Evolutionary conservation across 2,888 invertebrate species (phyloP).

Genomic region (Apamea crenata): DNA sequence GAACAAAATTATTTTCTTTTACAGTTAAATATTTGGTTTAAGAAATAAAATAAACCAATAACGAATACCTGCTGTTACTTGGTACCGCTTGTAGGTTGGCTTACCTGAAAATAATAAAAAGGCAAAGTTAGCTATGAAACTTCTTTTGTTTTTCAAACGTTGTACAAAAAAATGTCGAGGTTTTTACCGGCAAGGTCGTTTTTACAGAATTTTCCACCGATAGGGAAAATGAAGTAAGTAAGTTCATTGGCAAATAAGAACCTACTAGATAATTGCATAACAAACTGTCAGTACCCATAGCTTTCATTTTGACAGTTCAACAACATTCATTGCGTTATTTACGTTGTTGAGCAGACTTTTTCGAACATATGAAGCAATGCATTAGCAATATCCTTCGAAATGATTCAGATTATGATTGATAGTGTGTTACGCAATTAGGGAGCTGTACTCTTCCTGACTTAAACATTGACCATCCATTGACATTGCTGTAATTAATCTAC

Average conservation of each 20-base stretch:
- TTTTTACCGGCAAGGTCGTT: not conserved
- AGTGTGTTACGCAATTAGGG: not conserved
- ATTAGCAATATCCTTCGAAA: not conserved
- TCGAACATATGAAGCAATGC: not conserved
- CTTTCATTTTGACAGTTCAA: not conserved
- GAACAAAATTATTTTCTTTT: too few species aligned
- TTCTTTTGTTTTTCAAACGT: not conserved
- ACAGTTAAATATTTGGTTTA: not conserved
- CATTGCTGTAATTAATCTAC: not conserved
- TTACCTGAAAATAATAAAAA: conserved; percentile 54
- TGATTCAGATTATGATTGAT: not conserved
- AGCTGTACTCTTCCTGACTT: not conserved
- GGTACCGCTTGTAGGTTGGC: conserved; percentile 2
- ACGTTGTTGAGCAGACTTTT: too few species aligned
- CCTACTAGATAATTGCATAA: not conserved
- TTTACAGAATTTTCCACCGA: not conserved
- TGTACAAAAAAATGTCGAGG: not conserved
- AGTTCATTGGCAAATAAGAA: not conserved
- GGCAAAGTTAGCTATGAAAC: conserved; percentile 7
- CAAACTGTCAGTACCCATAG: not conserved
- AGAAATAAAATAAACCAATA: conserved; percentile 6
- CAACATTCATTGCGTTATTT: not conserved
- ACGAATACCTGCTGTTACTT: conserved; percentile 32
- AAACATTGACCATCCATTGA: not conserved
- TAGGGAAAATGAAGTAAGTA: not conserved